Percentiles rank a stretch among this genome's conserved stretches.
phyloP scores from a whole-genome alignment of 2,888 invertebrate species.

The Melinaea marsaeus region DNA sequence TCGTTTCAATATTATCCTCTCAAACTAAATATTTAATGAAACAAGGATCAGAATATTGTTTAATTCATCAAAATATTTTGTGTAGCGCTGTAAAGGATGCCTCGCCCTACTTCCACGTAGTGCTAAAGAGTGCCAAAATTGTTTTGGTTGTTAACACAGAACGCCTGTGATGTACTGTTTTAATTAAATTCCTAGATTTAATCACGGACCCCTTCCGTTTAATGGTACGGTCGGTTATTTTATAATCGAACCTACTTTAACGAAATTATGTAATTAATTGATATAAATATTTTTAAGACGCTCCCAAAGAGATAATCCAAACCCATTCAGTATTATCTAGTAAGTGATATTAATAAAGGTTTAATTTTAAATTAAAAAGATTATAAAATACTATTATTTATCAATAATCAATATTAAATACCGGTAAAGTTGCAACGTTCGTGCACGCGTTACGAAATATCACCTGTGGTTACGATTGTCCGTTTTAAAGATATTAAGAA shows the following conservation, averaged over 20 bases:
- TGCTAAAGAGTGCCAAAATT: constrained; percentile 30
- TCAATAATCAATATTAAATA: too few relatives aligned
- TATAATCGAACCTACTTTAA: constrained; percentile 5
- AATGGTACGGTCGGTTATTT: constrained; percentile 20
- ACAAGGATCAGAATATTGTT: constrained; percentile 25
- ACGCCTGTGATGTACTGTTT: constrained; percentile 24
- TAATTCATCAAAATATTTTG: constrained; percentile 30
- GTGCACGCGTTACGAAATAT: constrained; percentile 56
- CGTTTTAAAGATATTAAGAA: constrained; percentile 70
- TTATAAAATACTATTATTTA: too few relatives aligned
- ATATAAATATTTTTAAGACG: constrained; percentile 11
- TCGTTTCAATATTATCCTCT: constrained; percentile 33
- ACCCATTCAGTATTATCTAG: background rate
- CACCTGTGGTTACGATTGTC: constrained; percentile 65
- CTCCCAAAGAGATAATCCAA: constrained; percentile 1
- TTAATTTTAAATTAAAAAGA: too few relatives aligned
- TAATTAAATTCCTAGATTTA: constrained; percentile 32
- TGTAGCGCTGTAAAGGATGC: constrained; percentile 26
- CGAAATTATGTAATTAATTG: constrained; percentile 8
- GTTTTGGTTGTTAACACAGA: constrained; percentile 29
- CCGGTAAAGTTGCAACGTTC: constrained; percentile 26
- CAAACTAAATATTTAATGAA: constrained; percentile 30
- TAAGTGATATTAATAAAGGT: too few relatives aligned
- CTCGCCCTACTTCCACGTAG: constrained; percentile 25
- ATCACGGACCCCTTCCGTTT: constrained; percentile 20